Evolutionary conservation across 2,797 vertebrate species (phyloP).

Genomic region (Betta splendens): DNA sequence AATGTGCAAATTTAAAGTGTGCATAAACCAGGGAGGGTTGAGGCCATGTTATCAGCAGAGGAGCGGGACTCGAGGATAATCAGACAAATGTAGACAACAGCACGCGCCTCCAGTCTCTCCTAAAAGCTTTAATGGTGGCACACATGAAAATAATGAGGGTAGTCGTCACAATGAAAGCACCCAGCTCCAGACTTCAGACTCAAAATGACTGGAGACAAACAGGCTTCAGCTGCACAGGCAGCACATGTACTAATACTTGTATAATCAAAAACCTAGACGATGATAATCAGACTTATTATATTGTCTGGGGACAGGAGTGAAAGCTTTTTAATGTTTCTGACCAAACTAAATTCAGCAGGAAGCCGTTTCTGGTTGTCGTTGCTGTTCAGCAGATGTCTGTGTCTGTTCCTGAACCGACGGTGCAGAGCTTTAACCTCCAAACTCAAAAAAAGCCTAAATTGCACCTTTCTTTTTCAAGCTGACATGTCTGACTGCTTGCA

Average conservation of each 20-base stretch:
- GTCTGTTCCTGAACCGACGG: background rate
- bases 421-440: conserved; percentile 26
- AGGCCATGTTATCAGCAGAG: background rate
- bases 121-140: background rate
- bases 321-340: background rate
- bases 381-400: conserved; percentile 23
- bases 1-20: too few relatives aligned
- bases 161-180: background rate
- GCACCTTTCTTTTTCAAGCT: conserved; percentile 2
- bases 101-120: background rate
- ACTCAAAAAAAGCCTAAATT: conserved; percentile 23
- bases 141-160: background rate
- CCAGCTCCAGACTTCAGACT: background rate
- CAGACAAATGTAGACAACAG: background rate
- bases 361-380: background rate
- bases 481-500: conserved; percentile 28
- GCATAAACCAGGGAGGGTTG: too few relatives aligned
- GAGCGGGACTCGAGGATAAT: background rate
- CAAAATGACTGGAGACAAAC: too few relatives aligned
- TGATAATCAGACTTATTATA: too few relatives aligned
- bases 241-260: too few relatives aligned
- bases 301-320: background rate
- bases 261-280: too few relatives aligned
- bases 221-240: too few relatives aligned
- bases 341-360: conserved; percentile 1